These are phyloP conservation scores for Notarius lentiginosus DNA, from an alignment of 2,113 vertebrate genomes.

Conservation along the genomic window DNA sequence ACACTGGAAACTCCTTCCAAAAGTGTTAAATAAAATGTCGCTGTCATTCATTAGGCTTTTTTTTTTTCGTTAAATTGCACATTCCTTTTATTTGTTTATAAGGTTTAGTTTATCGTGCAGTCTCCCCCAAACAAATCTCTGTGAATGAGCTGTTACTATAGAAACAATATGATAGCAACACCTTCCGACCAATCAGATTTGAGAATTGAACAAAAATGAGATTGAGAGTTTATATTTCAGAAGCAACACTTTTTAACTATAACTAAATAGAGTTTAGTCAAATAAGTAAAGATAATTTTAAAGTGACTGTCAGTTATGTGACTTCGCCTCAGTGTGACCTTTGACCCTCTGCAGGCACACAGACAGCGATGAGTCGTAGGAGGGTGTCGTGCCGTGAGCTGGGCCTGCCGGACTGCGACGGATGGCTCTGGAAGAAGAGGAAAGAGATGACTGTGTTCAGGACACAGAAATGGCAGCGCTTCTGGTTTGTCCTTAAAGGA, in stretches of 20 bases:
- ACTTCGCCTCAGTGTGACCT: background rate
- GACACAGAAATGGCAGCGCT: constrained; percentile 95
- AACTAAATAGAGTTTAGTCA: background rate
- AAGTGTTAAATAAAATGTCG: background rate
- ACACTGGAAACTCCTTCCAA: background rate
- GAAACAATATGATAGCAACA: background rate
- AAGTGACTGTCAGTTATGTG: background rate
- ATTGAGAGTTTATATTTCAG: background rate
- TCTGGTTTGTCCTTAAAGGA: constrained; percentile 92
- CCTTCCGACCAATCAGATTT: background rate
- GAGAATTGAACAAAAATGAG: background rate
- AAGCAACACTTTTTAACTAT: background rate
- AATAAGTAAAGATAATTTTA: background rate
- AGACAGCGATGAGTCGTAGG: constrained; percentile 80
- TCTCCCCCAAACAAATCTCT: background rate
- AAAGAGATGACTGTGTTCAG: constrained; percentile 80
- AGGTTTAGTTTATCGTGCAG: too few relatives aligned
- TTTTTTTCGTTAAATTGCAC: background rate
- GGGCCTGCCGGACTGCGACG: constrained; percentile 84
- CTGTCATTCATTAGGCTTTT: too few relatives aligned
- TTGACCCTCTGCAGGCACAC: constrained; percentile 58
- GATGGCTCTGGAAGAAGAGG: constrained; percentile 95
- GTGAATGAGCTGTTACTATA: background rate
- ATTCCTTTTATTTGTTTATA: background rate
- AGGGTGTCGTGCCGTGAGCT: constrained; percentile 91